Evolutionary conservation across 1,140 invertebrate species (phyloP), one percentile per base, ranked within the genome.

Genomic region (Bacillus rossius): DNA sequence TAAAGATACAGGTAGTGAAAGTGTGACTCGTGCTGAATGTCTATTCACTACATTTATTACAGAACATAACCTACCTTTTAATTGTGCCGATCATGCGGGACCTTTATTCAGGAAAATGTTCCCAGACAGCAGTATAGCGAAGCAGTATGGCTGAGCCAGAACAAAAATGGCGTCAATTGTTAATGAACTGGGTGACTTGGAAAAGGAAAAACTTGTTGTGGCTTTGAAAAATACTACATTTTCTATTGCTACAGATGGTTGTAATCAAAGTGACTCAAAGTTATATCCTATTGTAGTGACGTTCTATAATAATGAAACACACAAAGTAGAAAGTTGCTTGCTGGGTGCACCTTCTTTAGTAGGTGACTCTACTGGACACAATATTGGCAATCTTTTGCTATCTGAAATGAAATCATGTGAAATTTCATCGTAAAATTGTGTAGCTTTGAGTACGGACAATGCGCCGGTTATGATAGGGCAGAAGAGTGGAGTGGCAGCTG

Each of bases 61-160:
- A 20, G 43, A 45, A 45, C 43, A 45, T n/a, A 13, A 45, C 23
- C n/a, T 45, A 45, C 43, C 4, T n/a, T 20, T 45, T 13, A 25
- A 19, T 5, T 20, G 17, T 13, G 13, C 43, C 4, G 43, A 45
- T 45, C 43, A 45, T 45, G 43, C 23, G 23, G 43, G 43, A 25
- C 43, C 43, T 3, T 45, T 45, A 25, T 45, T 45, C 8, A 45
- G 43, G n/a, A 45, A 45, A 45, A 45, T 45, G 43, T 45, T 45
- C n/a, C 43, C 43, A 3, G 23, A 45, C 17, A 20, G 43, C 23
- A 25, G 23, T 8, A 45, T 25, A 45, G 43, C 43, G 23, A 45
- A 45, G 43, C 17, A 25, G 43, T 45, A 45, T 45, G 43, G 43
- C n/a, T 45, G 43, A 7, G 4, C 43, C 17, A 45, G 13, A 13